phyloP scores from a whole-genome alignment of 2,113 vertebrate species.

The Dasypus novemcinctus region DNA sequence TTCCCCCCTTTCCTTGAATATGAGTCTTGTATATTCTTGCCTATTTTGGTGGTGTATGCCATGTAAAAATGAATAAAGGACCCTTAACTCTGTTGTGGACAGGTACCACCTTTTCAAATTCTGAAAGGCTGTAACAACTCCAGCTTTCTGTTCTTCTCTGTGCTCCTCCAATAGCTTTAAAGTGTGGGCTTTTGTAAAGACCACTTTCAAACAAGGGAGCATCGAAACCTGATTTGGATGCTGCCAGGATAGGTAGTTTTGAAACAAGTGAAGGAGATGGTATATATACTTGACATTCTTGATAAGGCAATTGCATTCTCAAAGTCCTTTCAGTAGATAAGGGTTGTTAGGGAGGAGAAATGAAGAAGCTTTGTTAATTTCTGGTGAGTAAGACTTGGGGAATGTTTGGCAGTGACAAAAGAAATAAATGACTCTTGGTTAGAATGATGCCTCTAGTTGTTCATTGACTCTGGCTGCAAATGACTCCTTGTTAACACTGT shows the following conservation, averaged over 20 bases:
- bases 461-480: constrained; percentile 37
- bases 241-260: constrained; percentile 40
- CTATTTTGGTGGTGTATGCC: constrained; percentile 43
- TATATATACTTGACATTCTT: constrained; percentile 19
- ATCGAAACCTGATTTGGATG: constrained; percentile 40
- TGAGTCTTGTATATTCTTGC: constrained; percentile 57
- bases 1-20: constrained; percentile 49
- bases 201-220: constrained; percentile 58
- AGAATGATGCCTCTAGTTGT: constrained; percentile 57
- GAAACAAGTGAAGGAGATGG: constrained; percentile 11
- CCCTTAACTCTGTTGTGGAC: constrained; percentile 4
- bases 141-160: constrained; percentile 47
- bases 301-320: constrained; percentile 10
- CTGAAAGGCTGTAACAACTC: constrained; percentile 24
- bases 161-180: constrained; percentile 72
- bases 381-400: constrained; percentile 69
- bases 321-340: constrained; percentile 54
- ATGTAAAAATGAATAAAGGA: not conserved
- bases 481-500: not conserved
- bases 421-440: constrained; percentile 72
- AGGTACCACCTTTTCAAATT: constrained; percentile 52
- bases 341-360: constrained; percentile 67
- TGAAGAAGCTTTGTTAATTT: constrained; percentile 66
- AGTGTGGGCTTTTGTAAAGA: constrained; percentile 70
- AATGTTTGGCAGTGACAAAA: constrained; percentile 64